Percentiles rank a stretch among this genome's conserved stretches.
These are phyloP conservation scores for Riptortus pedestris DNA, from an alignment of 1,140 invertebrate species.

Conservation along the genomic window DNA sequence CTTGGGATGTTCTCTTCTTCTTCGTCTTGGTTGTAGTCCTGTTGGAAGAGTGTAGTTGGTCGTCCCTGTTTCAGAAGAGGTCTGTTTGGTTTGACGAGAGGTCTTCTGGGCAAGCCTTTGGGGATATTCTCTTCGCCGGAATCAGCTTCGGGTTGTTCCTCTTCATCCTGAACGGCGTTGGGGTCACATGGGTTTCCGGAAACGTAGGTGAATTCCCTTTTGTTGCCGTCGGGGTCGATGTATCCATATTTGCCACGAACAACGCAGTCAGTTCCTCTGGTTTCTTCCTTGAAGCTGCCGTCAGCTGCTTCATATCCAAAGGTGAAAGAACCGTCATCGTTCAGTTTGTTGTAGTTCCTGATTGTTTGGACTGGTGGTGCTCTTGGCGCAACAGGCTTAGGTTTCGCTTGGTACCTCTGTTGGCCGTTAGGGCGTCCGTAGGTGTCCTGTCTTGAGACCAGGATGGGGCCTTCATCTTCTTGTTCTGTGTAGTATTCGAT, in stretches of 20 bases:
- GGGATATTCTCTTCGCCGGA: conserved; percentile 36
- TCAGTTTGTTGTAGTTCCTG: conserved; percentile 68
- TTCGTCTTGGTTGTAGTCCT: conserved; percentile 34
- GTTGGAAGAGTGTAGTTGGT: conserved; percentile 37
- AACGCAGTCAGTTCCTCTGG: conserved; percentile 71
- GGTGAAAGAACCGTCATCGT: conserved; percentile 75
- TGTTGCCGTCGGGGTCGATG: conserved; percentile 76
- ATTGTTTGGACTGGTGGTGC: conserved; percentile 65
- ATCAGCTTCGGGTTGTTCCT: conserved; percentile 36
- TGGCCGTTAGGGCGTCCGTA: conserved; percentile 30
- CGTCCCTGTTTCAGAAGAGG: conserved; percentile 33
- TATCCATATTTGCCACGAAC: conserved; percentile 82
- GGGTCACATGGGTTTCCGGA: conserved; percentile 84
- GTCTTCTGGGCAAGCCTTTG: conserved; percentile 26
- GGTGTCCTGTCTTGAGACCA: conserved; percentile 30
- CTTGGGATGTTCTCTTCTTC: conserved; percentile 46
- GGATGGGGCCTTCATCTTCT: conserved; percentile 33
- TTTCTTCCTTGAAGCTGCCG: conserved; percentile 83
- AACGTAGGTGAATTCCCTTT: conserved; percentile 76
- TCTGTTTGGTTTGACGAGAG: conserved; percentile 29
- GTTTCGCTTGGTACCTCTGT: conserved; percentile 22
- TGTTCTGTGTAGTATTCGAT: conserved; percentile 36
- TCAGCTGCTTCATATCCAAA: conserved; percentile 80
- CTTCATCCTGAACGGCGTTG: conserved; percentile 58
- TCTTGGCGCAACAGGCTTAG: conserved; percentile 43